Base-by-base conservation (phyloP, 2,888 invertebrate genomes). In the Psococerastis gibbosa region DNA sequence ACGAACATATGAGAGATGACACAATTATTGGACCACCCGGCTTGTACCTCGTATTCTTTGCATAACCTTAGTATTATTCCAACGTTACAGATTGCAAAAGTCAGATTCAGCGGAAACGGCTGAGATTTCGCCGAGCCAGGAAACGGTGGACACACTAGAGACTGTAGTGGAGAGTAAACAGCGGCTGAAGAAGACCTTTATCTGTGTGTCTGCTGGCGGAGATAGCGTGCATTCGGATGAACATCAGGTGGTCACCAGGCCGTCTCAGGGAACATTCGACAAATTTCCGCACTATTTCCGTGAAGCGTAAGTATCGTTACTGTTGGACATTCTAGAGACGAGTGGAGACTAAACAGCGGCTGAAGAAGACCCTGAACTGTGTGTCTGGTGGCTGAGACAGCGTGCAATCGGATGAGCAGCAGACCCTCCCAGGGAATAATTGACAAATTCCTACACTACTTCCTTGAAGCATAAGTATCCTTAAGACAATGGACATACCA, bases 401-500 rank as follows among this genome's bases (percentile, higher is more conserved):
- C 20, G 38, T 18, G 6, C 17, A 55, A 43, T 57, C 57, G 2
- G 57, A 60, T 35, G 58, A 62, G 47, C 50, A 22, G 8, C 16
- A 38, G 38, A 38, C 20, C 38, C 22, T 38, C 38, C 22, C 38
- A 54, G 6, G 52, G 55, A 33, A 54, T 57, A 5, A 52, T 55
- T 8, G 56, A 60, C 32, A 53, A 59, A 42, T 59, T 66, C 38
- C 58, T 63, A 2, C 54, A 57, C 17, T 53, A 62, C 1, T 42
- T 66, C 16, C 55, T 57, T 45, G 52, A 62, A 50, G 61, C 62
- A 66, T 67, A 56, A 59, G 59, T 52, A 45, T 48, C 27, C 32
- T 5, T n/a, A 34, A n/a, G n/a, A 22, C 31, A 11, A 22, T 38
- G 23, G 41, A 23, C 33, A 15, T 35, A 32, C 13, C n/a, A n/a